Evolutionary conservation across 2,888 invertebrate genomes (phyloP), one percentile per base, ranked within the genome.

Genomic region (Apodemia duryi): DNA sequence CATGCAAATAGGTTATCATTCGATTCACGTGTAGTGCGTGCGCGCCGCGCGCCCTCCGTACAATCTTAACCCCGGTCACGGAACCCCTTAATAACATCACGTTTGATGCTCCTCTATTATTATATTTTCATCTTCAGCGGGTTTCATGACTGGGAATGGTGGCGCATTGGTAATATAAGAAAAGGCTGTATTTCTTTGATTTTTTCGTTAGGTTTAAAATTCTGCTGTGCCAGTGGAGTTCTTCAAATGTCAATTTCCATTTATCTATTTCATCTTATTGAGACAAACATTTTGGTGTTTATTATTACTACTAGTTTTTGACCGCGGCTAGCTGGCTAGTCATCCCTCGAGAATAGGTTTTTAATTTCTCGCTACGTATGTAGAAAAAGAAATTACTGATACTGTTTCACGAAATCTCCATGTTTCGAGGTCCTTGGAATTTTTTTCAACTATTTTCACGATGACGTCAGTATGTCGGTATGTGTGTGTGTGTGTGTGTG

Each of bases 21-120:
- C 86, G 78, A 68, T 81, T 82, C 87, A 85, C 85, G 88, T 81
- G 77, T 78, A 74, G 77, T 84, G 88, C 86, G 88, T 86, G 84
- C 82, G 83, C 82, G 80, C 79, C 77, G 78, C 70, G 69, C 74
- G 68, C 69, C 67, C 64, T 68, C 66, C 70, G 70, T 69, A 61
- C 72, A 77, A 81, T 86, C 82, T 73, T 75, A 70, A 88, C 78
- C 72, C 91, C 77, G 80, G 88, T 88, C 91, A 91, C 92, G 91
- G 82, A 84, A 80, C 77, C 81, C 82, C 82, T 86, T 91, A 91
- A 91, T 91, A 91, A 92, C 90, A 86, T 91, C 92, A 91, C 92
- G 92, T 92, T 91, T 91, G 90, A 92, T 92, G 88, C 85, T 86
- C 86, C 89, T 89, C 91, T 88, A 91, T 91, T 91, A 91, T 90